Evolutionary conservation across 1,140 invertebrate species (phyloP).

Genomic region (Drosophila biarmipes): DNA sequence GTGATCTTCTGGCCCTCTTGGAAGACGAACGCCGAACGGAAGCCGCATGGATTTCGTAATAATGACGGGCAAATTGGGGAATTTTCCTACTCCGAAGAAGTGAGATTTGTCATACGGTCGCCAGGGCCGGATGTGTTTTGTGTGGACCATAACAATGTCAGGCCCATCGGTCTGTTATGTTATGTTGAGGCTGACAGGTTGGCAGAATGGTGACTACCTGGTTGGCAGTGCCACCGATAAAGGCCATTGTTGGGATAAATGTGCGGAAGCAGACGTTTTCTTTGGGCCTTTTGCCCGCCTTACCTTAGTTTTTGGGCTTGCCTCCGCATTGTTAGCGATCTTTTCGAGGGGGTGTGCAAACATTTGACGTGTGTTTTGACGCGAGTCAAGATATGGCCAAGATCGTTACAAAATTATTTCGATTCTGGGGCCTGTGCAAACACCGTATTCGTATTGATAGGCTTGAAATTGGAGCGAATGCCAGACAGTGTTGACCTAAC

Average conservation of each 20-base stretch:
- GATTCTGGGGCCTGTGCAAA: conserved; percentile 69
- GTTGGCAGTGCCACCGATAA: conserved; percentile 17
- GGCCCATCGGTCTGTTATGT: conserved; percentile 44
- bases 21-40: conserved; percentile 59
- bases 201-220: conserved; percentile 46
- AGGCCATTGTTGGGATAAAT: conserved; percentile 53
- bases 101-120: conserved; percentile 66
- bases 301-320: conserved; percentile 39
- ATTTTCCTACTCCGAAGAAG: conserved; percentile 44
- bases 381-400: conserved; percentile 69
- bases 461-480: conserved; percentile 78
- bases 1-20: conserved; percentile 23
- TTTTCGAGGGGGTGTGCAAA: conserved; percentile 64
- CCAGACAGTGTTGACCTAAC: conserved; percentile 78
- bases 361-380: conserved; percentile 83
- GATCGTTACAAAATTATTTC: conserved; percentile 65
- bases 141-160: conserved; percentile 70
- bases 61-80: conserved; percentile 66
- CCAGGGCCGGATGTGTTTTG: conserved; percentile 77
- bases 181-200: conserved; percentile 48
- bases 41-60: conserved; percentile 65
- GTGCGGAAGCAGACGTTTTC: conserved; percentile 74
- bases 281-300: conserved; percentile 34
- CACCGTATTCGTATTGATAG: conserved; percentile 61
- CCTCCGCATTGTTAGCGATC: conserved; percentile 20